These are phyloP conservation scores for Pygoscelis antarcticus DNA, from an alignment of 2,113 vertebrate genomes.

Conservation along the genomic window DNA sequence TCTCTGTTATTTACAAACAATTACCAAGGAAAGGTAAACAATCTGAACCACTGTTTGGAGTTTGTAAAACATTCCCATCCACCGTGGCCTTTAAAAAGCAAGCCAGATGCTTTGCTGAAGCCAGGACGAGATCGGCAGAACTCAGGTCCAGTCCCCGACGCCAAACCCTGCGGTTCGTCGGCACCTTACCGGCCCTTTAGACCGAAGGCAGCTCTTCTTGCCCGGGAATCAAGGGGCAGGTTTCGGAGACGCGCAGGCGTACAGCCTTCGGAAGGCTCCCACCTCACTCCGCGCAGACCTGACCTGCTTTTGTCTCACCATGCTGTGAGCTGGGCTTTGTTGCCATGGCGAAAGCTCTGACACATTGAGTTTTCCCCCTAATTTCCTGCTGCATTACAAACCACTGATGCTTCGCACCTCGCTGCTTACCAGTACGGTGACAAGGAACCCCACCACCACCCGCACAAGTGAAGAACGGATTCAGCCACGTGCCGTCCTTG, in stretches of 20 bases:
- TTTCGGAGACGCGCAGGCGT: background rate
- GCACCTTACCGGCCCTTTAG: background rate
- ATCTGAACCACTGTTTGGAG: background rate
- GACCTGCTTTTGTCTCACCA: background rate
- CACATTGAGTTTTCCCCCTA: conserved; percentile 20
- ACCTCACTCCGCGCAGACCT: background rate
- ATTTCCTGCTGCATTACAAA: conserved; percentile 7
- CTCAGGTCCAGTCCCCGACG: accelerated
- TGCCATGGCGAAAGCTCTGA: conserved; percentile 40
- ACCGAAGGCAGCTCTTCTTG: background rate
- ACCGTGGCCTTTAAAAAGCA: background rate
- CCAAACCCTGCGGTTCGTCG: accelerated
- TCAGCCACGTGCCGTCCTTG: accelerated
- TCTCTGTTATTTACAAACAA: background rate
- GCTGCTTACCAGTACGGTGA: accelerated
- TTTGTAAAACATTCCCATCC: background rate
- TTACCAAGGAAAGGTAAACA: background rate
- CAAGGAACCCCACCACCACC: background rate
- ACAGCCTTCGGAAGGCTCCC: background rate
- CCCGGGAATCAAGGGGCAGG: background rate
- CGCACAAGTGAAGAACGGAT: accelerated
- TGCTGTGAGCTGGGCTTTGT: background rate
- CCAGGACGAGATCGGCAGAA: background rate
- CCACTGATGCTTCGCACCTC: background rate
- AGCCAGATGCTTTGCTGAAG: background rate